A percentile compares a stretch with the other conserved stretches of the same genome.
Conservation (phyloP, 2,113 vertebrate genomes). For the Chaetops frenatus region DNA sequence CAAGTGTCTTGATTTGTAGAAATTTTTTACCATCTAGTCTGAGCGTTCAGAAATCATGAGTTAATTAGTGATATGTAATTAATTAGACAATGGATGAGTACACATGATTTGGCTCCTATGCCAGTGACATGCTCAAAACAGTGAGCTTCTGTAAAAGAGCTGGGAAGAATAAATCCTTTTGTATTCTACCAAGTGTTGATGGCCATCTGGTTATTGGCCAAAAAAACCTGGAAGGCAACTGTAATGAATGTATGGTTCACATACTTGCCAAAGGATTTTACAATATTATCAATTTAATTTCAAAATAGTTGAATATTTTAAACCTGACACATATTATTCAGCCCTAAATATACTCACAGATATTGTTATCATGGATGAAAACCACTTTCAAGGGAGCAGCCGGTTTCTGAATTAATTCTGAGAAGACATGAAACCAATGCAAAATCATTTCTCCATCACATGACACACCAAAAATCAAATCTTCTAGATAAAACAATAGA, state of each 20-base stretch:
- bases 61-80: background rate
- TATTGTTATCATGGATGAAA: background rate
- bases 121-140: background rate
- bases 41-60: background rate
- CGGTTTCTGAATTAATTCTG: background rate
- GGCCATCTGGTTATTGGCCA: background rate
- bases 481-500: background rate
- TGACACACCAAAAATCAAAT: background rate
- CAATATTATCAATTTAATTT: background rate
- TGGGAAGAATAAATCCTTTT: background rate
- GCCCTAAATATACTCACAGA: background rate
- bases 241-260: background rate
- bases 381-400: background rate
- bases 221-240: background rate
- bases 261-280: background rate
- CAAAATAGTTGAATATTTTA: background rate
- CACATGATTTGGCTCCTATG: background rate
- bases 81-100: background rate
- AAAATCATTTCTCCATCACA: background rate
- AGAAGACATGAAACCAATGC: background rate
- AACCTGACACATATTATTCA: background rate
- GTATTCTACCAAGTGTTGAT: background rate
- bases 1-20: background rate
- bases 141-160: background rate
- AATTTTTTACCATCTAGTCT: background rate